These are phyloP conservation scores for Pandion haliaetus DNA, from an alignment of 2,113 vertebrate species.

Conservation along the genomic window DNA sequence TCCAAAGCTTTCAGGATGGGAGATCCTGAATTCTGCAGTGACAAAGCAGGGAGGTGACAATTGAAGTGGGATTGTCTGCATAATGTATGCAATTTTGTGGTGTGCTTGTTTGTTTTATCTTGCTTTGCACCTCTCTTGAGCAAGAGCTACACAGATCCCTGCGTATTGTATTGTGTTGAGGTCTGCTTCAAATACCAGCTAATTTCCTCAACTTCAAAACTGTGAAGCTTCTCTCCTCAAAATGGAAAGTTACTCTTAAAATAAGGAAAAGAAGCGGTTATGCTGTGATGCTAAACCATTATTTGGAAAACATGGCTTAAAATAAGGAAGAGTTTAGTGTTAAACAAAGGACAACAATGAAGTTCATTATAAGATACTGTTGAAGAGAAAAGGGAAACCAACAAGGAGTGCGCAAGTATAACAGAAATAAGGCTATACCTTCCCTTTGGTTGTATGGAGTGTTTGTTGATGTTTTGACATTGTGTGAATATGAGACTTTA, in stretches of 20 bases:
- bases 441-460: not conserved
- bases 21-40: not conserved
- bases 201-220: not conserved
- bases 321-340: not conserved
- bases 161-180: not conserved
- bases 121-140: not conserved
- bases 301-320: not conserved
- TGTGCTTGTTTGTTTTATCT: not conserved
- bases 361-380: not conserved
- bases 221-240: not conserved
- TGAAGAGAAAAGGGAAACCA: not conserved
- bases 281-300: not conserved
- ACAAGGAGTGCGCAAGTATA: not conserved
- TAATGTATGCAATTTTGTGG: not conserved
- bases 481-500: not conserved
- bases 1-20: conserved; percentile 46
- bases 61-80: not conserved
- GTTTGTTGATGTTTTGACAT: not conserved
- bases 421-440: not conserved
- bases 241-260: not conserved
- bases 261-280: not conserved
- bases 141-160: not conserved
- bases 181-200: not conserved
- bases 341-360: not conserved
- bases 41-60: not conserved